Percentiles rank a stretch among this genome's conserved stretches.
Conservation (phyloP, 2,113 vertebrate genomes). For the Carassius carassius region DNA sequence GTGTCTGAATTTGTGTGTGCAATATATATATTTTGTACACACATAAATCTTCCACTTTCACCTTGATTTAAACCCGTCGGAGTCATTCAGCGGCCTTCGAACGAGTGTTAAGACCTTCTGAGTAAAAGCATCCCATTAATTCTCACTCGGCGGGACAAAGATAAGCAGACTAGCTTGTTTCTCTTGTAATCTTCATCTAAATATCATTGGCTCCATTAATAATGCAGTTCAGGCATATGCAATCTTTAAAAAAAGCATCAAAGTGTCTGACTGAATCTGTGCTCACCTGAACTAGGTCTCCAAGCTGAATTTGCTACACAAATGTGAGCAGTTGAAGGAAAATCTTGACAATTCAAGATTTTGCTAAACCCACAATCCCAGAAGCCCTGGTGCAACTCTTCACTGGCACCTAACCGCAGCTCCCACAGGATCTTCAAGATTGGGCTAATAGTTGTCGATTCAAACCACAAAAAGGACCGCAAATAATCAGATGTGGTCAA, state of each 20-base stretch:
- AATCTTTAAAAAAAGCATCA: conserved; percentile 21
- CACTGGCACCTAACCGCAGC: too few relatives aligned
- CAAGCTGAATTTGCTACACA: neutral
- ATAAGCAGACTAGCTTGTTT: conserved; percentile 21
- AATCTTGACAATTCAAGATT: neutral
- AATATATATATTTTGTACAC: neutral
- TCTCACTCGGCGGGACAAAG: neutral
- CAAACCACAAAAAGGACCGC: too few relatives aligned
- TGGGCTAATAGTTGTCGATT: too few relatives aligned
- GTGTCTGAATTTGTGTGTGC: neutral
- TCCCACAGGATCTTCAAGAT: neutral
- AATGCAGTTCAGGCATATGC: conserved; percentile 34
- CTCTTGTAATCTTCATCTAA: conserved; percentile 29
- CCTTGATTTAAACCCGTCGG: neutral
- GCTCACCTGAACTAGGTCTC: neutral
- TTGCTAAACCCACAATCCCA: neutral
- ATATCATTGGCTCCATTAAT: conserved; percentile 43
- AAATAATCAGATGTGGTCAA: too few relatives aligned
- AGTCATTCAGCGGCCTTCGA: neutral
- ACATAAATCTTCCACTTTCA: neutral
- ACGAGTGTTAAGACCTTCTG: neutral
- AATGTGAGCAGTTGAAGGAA: neutral
- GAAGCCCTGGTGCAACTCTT: neutral
- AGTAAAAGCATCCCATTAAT: conserved; percentile 5
- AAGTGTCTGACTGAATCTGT: neutral